Base-by-base conservation (phyloP, 2,888 invertebrate genomes). In the Tetragonula carbonaria region DNA sequence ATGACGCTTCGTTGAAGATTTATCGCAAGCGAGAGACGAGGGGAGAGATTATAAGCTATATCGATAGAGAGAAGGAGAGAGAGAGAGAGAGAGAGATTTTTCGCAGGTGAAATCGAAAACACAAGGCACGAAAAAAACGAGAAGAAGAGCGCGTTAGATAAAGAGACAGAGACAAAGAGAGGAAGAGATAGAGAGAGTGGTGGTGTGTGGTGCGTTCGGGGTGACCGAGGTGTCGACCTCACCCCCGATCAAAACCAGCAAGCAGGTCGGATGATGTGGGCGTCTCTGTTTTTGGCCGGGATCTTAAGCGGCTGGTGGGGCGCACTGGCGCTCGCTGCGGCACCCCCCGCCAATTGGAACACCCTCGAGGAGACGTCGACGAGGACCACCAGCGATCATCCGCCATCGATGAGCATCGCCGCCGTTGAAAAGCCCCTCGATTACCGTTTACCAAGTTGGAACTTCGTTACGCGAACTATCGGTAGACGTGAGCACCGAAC, bases 301-400 rank as follows among this genome's bases (percentile, higher is more conserved):
- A 91, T 94, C 91, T 91, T 94, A 89, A 92, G 93, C 92, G 94
- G 94, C 93, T 94, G 94, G 92, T 93, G 93, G 92, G 94, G 93
- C 91, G 92, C 92, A 88, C 88, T 93, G 84, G 93, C 92, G 86
- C 88, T 91, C 82, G 91, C 92, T 88, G 91, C 91, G 87, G 91
- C 93, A 91, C 92, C 93, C 90, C 92, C 93, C 91, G 92, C 91
- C 90, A 92, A 91, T 90, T 87, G 87, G 85, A 81, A 87, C 82
- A 80, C 85, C 90, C 82, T 88, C 76, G 87, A 80, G 74, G 76
- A 82, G 50, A 86, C 86, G 78, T 84, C 83, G 72, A 74, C 84
- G 84, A 82, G 83, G 87, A 81, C 85, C 82, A 81, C 82, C 77
- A 80, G 82, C 81, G 82, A 80, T 23, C 84, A 80, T 83, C 85